Evolutionary conservation across 2,888 invertebrate species (phyloP).

Genomic region (Parthenolecanium corni): DNA sequence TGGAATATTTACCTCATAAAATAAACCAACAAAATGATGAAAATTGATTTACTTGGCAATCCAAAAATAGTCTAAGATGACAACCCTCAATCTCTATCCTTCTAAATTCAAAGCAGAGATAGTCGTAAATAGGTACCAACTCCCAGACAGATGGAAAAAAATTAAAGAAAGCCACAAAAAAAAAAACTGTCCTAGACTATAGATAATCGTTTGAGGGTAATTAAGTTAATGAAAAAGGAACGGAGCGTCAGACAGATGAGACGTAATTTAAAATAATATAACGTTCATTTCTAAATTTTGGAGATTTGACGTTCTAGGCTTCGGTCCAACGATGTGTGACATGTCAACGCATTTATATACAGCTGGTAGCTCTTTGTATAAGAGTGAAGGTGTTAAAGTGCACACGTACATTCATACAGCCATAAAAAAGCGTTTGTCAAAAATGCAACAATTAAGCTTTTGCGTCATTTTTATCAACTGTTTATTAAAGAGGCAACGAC

Average conservation of each 20-base stretch:
- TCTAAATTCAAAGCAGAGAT: too few species aligned
- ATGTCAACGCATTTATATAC: conserved; percentile 12
- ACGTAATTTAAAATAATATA: conserved; percentile 22
- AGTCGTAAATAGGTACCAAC: too few species aligned
- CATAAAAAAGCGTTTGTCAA: too few species aligned
- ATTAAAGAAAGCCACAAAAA: background rate
- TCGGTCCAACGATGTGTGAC: conserved; percentile 18
- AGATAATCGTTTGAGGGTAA: conserved; percentile 19
- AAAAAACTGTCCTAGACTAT: conserved; percentile 3
- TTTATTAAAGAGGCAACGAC: conserved; percentile 20
- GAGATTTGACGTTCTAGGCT: conserved; percentile 11
- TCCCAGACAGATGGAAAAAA: background rate
- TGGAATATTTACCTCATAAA: too few species aligned
- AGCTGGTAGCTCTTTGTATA: background rate
- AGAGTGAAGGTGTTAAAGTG: background rate
- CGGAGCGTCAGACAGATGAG: conserved; percentile 6
- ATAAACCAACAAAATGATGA: too few species aligned
- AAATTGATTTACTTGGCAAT: too few species aligned
- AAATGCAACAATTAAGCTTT: background rate
- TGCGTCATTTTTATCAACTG: conserved; percentile 19
- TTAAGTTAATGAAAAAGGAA: conserved; percentile 25
- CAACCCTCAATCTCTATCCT: too few species aligned
- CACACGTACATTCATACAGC: background rate
- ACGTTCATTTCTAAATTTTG: conserved; percentile 5
- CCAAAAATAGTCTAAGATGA: too few species aligned